Base-by-base conservation (phyloP, 1,140 invertebrate species). In the Drosophila teissieri region DNA sequence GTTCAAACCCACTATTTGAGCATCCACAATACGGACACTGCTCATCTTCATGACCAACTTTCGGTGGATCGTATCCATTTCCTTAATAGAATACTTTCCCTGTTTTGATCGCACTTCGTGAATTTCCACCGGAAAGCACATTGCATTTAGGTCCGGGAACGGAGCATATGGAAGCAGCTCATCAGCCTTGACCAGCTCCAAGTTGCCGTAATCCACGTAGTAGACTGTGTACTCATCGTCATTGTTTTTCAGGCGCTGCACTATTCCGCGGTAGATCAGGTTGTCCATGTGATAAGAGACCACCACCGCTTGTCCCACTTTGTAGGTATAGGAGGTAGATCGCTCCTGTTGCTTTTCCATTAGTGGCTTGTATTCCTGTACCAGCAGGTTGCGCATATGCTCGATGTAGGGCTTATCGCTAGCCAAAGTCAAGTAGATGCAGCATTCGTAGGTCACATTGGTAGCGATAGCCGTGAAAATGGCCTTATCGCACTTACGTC, bases 141-240 rank as follows among this genome's bases (percentile, higher is more conserved):
- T 94, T 3, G 93, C 92, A 2, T 95, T 95, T 19, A 96, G 92
- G 46, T 95, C 79, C 2, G 93, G 81, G 27, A 95, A 92, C 4
- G 94, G 93, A 2, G 95, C 92, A 61, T 93, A 93, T 74, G 94
- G 95, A 11, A 94, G 92, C 40, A 96, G 54, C 15, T 94, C 92
- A 5, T 84, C 76, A 3, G 93, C 90, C 1, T 90, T 60, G 19
- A 94, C 94, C 2, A 88, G 80, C 70, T 94, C 93, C 53, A 92
- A 84, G 61, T 95, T 95, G 0, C 95, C 95, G 72, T 94, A 96
- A 81, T 96, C 95, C 2, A 96, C 91, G 75, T 94, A 95, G 58
- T 93, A 83, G 2, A 95, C 93, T 4, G 92, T 73, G 58, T 94
- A 92, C 12, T 83, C 85, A 4, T 91, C 86, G 11, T 85, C 56